phyloP scores from a whole-genome alignment of 2,113 vertebrate genomes.

The Lophura nycthemera region DNA sequence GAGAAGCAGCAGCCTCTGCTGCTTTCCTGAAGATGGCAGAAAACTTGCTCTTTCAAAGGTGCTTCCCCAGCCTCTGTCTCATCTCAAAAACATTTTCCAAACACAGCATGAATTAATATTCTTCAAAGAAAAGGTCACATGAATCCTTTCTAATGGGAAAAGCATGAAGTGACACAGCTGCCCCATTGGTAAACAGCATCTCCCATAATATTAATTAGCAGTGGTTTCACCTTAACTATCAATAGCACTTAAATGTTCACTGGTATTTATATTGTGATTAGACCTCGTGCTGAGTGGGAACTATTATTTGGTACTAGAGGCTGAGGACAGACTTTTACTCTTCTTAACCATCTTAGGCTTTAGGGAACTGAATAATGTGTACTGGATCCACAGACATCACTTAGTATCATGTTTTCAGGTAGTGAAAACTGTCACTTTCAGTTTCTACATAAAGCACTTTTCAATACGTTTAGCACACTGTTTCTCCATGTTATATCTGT shows the following conservation, averaged over 20 bases:
- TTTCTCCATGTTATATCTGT: accelerated
- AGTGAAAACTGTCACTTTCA: not conserved
- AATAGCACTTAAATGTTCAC: not conserved
- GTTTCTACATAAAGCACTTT: not conserved
- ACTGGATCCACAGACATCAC: not conserved
- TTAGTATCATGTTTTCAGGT: not conserved
- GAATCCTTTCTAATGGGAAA: constrained; percentile 37
- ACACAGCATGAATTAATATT: not conserved
- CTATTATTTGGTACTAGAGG: not conserved
- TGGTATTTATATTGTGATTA: not conserved
- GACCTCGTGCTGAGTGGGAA: not conserved
- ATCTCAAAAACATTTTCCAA: not conserved
- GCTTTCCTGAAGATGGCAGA: not conserved
- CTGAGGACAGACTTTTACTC: not conserved
- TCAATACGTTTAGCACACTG: not conserved
- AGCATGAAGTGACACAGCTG: constrained; percentile 34
- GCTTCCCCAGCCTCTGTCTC: not conserved
- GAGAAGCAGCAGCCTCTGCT: not conserved
- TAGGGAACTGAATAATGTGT: not conserved
- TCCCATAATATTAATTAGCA: not conserved
- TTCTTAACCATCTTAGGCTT: not conserved
- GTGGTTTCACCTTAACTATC: not conserved
- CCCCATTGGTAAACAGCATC: not conserved
- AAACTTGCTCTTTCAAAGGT: not conserved
- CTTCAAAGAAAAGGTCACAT: constrained; percentile 20